phyloP scores from a whole-genome alignment of 2,888 invertebrate genomes.

The Cordilura impudica region DNA sequence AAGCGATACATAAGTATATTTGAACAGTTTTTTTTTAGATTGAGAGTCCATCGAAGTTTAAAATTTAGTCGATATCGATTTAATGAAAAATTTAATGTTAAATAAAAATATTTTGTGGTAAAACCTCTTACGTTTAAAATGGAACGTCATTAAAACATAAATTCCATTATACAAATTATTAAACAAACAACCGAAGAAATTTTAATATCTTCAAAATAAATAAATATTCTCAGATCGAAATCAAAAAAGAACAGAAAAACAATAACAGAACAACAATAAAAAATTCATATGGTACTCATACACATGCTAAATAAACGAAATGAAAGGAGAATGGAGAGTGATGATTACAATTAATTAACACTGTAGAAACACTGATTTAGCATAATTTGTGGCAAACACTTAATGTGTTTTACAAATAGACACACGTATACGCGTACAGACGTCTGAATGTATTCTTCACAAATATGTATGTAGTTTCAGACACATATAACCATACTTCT shows the following conservation, averaged over 20 bases:
- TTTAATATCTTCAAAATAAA: conserved; percentile 48
- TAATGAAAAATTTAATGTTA: too few species aligned
- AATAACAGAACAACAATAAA: conserved; percentile 35
- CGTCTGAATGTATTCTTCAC: background rate
- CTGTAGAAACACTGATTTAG: conserved; percentile 66
- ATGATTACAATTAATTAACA: conserved; percentile 66
- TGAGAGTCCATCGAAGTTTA: too few species aligned
- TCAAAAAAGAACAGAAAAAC: conserved; percentile 5
- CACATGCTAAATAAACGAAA: conserved; percentile 6
- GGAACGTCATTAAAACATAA: background rate
- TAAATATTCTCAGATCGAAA: conserved; percentile 12
- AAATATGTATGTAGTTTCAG: background rate
- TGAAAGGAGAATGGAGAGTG: conserved; percentile 10
- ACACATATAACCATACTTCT: background rate
- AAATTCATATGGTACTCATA: conserved; percentile 35
- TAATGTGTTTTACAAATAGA: conserved; percentile 40
- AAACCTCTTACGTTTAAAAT: too few species aligned
- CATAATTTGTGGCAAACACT: conserved; percentile 65
- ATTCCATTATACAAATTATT: conserved; percentile 49
- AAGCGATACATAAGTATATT: too few species aligned
- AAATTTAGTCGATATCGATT: too few species aligned
- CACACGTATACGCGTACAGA: conserved; percentile 24
- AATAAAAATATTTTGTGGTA: too few species aligned
- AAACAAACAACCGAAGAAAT: conserved; percentile 45
- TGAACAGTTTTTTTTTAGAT: too few species aligned